Conservation (phyloP, 2,797 vertebrate species). For the Cheirogaleus major region DNA sequence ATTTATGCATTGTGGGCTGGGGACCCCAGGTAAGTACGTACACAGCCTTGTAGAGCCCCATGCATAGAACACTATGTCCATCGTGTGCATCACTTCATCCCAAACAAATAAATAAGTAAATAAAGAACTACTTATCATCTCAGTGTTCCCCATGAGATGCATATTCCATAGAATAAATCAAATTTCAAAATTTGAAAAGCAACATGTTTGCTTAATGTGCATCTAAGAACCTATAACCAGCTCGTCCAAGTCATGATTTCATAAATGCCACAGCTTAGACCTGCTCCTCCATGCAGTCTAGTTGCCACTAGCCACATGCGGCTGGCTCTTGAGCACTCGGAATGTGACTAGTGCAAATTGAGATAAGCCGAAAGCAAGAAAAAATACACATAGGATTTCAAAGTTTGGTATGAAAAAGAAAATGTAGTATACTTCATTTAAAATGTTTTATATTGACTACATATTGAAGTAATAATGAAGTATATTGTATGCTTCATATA, state of each 20-base stretch:
- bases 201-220: background rate
- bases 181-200: background rate
- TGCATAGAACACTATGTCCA: background rate
- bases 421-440: background rate
- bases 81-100: background rate
- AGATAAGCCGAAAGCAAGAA: background rate
- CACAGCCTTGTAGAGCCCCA: rapidly evolving
- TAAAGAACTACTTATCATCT: background rate
- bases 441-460: background rate
- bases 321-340: background rate
- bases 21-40: background rate
- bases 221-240: background rate
- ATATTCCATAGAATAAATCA: background rate
- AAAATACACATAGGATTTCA: background rate
- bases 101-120: background rate
- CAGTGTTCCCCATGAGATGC: background rate
- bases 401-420: background rate
- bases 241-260: background rate
- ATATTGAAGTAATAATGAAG: background rate
- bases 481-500: no score
- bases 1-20: background rate
- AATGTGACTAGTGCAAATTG: background rate
- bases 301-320: background rate
- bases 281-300: background rate
- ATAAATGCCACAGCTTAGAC: background rate